phyloP scores from a whole-genome alignment of 2,113 vertebrate genomes.

The Lampris incognitus region DNA sequence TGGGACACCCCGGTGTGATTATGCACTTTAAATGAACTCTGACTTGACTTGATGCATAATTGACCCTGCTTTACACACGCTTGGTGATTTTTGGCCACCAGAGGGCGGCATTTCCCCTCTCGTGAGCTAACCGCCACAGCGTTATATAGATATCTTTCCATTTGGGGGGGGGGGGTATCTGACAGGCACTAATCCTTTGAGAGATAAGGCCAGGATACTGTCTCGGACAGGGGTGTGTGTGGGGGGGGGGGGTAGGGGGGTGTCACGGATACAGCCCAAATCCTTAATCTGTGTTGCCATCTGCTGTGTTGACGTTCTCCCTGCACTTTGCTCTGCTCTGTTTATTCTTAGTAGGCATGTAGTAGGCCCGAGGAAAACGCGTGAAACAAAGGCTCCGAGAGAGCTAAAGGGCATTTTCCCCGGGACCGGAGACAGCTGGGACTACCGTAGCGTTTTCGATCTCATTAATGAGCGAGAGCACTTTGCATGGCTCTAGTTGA shows the following conservation, averaged over 20 bases:
- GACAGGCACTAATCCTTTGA: slow-evolving; percentile 35
- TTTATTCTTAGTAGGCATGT: slow-evolving; percentile 61
- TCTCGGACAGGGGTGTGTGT: slow-evolving; percentile 20
- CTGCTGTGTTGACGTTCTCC: slow-evolving; percentile 63
- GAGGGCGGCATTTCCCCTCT: slow-evolving; percentile 43
- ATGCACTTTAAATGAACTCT: no score
- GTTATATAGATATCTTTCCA: slow-evolving; percentile 2
- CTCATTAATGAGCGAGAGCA: slow-evolving; percentile 36
- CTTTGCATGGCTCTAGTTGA: slow-evolving; percentile 44
- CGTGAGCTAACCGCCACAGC: not conserved
- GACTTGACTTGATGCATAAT: no score
- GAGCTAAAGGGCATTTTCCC: slow-evolving; percentile 55
- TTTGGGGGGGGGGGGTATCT: not conserved
- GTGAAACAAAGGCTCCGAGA: slow-evolving; percentile 43
- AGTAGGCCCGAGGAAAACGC: slow-evolving; percentile 39
- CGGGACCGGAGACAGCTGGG: slow-evolving; percentile 35
- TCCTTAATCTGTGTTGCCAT: slow-evolving; percentile 76
- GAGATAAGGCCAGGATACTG: slow-evolving; percentile 21
- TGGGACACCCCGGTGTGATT: no score
- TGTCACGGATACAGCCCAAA: slow-evolving; percentile 39
- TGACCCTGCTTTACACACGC: no score
- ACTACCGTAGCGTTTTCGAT: slow-evolving; percentile 37
- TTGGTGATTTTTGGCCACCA: slow-evolving; percentile 21
- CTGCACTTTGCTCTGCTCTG: slow-evolving; percentile 35
- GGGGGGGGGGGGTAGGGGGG: slow-evolving; percentile 30